Evolutionary conservation across 2,113 vertebrate species (phyloP).

Genomic region (Cyphomyrus discorhynchus): DNA sequence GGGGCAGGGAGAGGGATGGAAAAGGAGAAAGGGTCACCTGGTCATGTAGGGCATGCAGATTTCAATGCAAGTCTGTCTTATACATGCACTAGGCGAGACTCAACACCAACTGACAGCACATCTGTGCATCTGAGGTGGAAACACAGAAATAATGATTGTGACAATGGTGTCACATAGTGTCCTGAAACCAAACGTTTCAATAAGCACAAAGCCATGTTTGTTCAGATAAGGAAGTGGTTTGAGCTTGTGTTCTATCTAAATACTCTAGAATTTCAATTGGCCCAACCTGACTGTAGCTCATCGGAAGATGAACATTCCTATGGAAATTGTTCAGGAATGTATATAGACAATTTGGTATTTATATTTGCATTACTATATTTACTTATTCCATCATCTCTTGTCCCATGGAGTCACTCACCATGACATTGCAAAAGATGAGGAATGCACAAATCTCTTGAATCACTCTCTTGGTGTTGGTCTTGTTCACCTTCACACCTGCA

Average conservation of each 20-base stretch:
- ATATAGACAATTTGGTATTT: not conserved
- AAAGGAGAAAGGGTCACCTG: not conserved
- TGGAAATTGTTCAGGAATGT: not conserved
- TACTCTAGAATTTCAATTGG: not conserved
- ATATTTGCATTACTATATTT: not conserved
- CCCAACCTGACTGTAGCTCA: not conserved
- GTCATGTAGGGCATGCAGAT: not conserved
- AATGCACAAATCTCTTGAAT: constrained; percentile 56
- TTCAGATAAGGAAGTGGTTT: not conserved
- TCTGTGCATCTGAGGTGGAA: no score
- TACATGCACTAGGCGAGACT: no score
- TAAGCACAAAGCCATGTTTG: not conserved
- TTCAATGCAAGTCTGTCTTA: no score
- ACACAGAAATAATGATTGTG: no score
- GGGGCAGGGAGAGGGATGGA: no score
- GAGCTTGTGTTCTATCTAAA: not conserved
- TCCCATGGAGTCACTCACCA: constrained; percentile 57
- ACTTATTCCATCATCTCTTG: not conserved
- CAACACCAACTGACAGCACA: no score
- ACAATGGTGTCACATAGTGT: no score
- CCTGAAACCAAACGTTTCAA: not conserved
- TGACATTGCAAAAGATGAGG: constrained; percentile 77
- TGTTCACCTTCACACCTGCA: not conserved
- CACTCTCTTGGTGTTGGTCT: constrained; percentile 20
- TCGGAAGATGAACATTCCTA: not conserved